Conservation (phyloP, 2,113 vertebrate species). For the Herpailurus yagouaroundi region DNA sequence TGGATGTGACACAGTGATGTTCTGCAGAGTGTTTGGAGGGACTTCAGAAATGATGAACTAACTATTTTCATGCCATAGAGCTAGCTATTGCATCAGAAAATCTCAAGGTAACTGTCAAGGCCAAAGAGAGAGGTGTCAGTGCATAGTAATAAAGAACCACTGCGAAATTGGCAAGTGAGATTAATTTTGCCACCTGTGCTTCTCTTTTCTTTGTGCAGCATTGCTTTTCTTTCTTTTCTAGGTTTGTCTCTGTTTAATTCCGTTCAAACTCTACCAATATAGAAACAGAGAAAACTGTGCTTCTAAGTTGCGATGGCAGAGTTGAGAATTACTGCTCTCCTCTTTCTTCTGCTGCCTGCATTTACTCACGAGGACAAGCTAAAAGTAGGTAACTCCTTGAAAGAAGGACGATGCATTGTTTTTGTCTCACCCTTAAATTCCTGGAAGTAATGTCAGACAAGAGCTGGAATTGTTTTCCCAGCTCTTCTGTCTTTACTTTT, state of each 20-base stretch:
- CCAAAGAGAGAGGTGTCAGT: slow-evolving; percentile 13
- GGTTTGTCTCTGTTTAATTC: slow-evolving; percentile 3
- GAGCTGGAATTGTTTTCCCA: neutral
- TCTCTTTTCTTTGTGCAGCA: neutral
- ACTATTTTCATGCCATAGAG: slow-evolving; percentile 35
- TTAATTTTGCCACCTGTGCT: neutral
- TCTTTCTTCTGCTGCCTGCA: neutral
- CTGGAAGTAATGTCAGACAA: neutral
- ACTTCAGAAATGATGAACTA: slow-evolving; percentile 17
- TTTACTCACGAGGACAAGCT: neutral
- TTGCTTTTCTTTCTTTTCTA: neutral
- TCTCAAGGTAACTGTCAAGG: neutral
- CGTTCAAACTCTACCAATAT: neutral
- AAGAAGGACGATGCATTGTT: neutral
- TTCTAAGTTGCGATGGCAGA: neutral
- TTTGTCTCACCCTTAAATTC: slow-evolving; percentile 20
- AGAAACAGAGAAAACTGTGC: neutral
- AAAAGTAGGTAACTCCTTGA: neutral
- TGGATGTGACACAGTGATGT: neutral
- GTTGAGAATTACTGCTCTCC: neutral
- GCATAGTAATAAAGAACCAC: neutral
- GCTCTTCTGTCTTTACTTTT: neutral
- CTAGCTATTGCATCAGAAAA: slow-evolving; percentile 30
- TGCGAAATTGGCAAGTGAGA: neutral
- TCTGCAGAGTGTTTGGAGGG: slow-evolving; percentile 20